A percentile compares a stretch with the other conserved stretches of the same genome.
These are phyloP conservation scores for Bubo bubo DNA, from an alignment of 2,113 vertebrate species.

Conservation along the genomic window DNA sequence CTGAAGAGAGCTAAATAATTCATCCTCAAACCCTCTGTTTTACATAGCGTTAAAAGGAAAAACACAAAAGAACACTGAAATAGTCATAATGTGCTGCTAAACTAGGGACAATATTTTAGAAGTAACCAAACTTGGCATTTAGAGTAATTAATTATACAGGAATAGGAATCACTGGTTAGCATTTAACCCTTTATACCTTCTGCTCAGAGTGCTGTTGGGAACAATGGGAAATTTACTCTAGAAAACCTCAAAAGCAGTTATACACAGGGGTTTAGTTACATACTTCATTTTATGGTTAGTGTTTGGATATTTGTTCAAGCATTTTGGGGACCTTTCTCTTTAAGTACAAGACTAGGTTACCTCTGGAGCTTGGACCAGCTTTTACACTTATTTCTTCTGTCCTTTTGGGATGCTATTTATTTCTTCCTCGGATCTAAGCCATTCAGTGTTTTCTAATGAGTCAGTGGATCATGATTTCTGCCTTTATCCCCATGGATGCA, in stretches of 20 bases:
- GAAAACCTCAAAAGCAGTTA: neutral
- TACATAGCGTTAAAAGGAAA: neutral
- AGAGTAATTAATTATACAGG: neutral
- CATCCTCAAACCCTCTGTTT: neutral
- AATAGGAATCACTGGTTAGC: neutral
- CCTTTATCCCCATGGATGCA: neutral
- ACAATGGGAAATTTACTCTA: neutral
- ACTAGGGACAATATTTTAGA: neutral
- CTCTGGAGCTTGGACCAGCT: neutral
- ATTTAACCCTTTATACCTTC: neutral
- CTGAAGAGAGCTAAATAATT: slow-evolving; percentile 14
- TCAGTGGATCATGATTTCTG: neutral
- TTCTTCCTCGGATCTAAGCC: neutral
- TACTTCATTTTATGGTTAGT: neutral
- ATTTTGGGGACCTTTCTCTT: neutral
- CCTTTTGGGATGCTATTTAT: neutral
- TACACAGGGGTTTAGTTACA: neutral
- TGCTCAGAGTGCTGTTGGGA: neutral
- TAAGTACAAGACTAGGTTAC: neutral
- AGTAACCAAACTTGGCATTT: neutral
- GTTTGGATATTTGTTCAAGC: neutral
- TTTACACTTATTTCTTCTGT: neutral
- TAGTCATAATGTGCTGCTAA: neutral
- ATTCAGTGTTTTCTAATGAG: neutral
- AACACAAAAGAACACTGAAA: neutral